Percentiles rank a stretch among this genome's conserved stretches.
These are phyloP conservation scores for Nysson spinosus DNA, from an alignment of 2,888 invertebrate species.

Conservation along the genomic window DNA sequence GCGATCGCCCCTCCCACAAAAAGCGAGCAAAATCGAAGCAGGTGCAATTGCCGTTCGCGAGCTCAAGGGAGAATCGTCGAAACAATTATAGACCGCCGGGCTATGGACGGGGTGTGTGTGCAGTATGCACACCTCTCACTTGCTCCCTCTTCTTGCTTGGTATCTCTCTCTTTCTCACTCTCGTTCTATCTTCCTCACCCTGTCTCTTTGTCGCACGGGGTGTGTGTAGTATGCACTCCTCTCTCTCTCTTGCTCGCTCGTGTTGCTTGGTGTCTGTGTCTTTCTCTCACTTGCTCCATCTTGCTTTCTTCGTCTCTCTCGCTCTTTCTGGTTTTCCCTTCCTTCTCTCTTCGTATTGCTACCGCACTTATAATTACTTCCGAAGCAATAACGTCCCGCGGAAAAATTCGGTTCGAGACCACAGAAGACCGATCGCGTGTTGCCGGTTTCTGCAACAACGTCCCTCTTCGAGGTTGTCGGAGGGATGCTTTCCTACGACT, in stretches of 20 bases:
- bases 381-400: conserved; percentile 53
- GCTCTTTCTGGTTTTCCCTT: too few species aligned
- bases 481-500: too few species aligned
- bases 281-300: too few species aligned
- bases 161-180: too few species aligned
- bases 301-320: too few species aligned
- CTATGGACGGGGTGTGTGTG: conserved; percentile 47
- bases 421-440: conserved; percentile 39
- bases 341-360: conserved; percentile 61
- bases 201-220: too few species aligned
- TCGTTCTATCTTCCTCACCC: too few species aligned
- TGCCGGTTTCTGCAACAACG: conserved; percentile 4
- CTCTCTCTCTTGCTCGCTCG: too few species aligned
- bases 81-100: conserved; percentile 68
- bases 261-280: too few species aligned
- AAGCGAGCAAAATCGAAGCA: conserved; percentile 71
- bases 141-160: too few species aligned
- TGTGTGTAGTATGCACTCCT: too few species aligned
- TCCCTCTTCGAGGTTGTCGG: too few species aligned
- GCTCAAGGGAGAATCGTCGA: conserved; percentile 66
- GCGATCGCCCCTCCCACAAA: conserved; percentile 64
- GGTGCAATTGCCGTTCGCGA: conserved; percentile 67
- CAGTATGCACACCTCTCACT: conserved; percentile 60
- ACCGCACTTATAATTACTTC: conserved; percentile 67
- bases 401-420: conserved; percentile 45